Conservation (phyloP, 2,113 vertebrate genomes). For the Anarhynchus alexandrinus region DNA sequence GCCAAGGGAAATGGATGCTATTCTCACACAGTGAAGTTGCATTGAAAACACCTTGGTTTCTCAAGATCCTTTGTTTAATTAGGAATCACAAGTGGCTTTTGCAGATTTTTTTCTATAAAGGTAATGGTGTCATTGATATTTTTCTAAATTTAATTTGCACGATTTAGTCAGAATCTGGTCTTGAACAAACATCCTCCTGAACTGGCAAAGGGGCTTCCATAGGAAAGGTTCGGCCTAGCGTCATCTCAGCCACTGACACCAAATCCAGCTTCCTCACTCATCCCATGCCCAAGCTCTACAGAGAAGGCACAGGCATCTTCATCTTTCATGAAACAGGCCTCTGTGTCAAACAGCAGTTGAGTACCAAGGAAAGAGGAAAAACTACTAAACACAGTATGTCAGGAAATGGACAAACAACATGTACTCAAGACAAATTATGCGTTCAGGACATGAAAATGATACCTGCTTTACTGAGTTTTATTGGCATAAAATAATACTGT, state of each 20-base stretch:
- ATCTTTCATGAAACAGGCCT: neutral
- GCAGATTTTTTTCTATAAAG: neutral
- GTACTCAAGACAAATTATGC: too few species aligned
- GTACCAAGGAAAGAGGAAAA: neutral
- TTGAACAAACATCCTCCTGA: neutral
- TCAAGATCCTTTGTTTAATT: neutral
- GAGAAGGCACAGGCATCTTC: neutral
- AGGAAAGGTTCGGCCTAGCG: neutral
- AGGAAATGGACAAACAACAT: neutral
- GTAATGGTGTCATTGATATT: neutral
- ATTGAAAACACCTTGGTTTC: neutral
- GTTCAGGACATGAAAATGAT: too few species aligned
- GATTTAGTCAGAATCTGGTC: neutral
- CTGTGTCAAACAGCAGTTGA: neutral
- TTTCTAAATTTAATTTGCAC: neutral
- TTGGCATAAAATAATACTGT: neutral
- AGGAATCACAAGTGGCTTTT: neutral
- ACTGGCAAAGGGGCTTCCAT: neutral
- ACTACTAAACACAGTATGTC: neutral
- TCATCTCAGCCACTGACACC: neutral
- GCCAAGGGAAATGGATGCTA: neutral
- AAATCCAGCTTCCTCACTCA: neutral
- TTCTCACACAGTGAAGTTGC: neutral
- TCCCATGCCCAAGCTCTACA: neutral
- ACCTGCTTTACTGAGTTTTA: neutral